These are phyloP conservation scores for Lasaia peninsularis DNA, from an alignment of 1,140 invertebrate genomes.

Conservation along the genomic window DNA sequence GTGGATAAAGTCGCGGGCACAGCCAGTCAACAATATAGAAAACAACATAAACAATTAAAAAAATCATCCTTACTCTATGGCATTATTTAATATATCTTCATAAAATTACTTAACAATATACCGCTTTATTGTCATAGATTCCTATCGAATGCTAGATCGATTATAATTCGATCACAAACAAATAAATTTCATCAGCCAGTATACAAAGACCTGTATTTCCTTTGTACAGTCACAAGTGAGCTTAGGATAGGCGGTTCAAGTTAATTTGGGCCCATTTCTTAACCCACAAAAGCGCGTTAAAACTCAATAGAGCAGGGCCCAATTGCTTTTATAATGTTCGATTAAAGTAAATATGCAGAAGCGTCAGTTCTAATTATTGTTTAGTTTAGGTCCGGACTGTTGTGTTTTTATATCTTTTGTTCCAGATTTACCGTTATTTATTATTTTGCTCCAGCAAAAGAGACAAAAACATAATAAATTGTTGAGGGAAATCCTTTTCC, in stretches of 20 bases:
- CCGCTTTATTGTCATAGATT: conserved; percentile 31
- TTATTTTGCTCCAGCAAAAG: too few species aligned
- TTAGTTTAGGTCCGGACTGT: too few species aligned
- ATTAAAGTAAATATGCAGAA: conserved; percentile 19
- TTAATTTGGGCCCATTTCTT: conserved; percentile 51
- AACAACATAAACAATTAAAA: too few species aligned
- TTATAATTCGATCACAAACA: conserved; percentile 63
- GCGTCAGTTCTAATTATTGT: conserved; percentile 12
- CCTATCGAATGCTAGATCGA: conserved; percentile 51
- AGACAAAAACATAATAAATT: too few species aligned
- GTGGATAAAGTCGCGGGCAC: too few species aligned
- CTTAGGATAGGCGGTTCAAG: conserved; percentile 27
- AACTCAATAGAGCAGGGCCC: conserved; percentile 58
- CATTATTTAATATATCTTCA: conserved; percentile 13
- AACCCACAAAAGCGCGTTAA: conserved; percentile 69
- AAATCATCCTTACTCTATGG: too few species aligned
- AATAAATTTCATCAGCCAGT: conserved; percentile 54
- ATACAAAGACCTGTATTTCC: conserved; percentile 30
- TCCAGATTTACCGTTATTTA: too few species aligned
- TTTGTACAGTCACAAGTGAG: conserved; percentile 36
- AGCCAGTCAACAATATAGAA: too few species aligned
- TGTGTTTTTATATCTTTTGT: too few species aligned
- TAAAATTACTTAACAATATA: conserved; percentile 36
- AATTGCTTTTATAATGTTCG: conserved; percentile 39
- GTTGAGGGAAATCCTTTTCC: too few species aligned